Evolutionary conservation across 2,113 vertebrate species (phyloP).

Genomic region (Platichthys flesus): DNA sequence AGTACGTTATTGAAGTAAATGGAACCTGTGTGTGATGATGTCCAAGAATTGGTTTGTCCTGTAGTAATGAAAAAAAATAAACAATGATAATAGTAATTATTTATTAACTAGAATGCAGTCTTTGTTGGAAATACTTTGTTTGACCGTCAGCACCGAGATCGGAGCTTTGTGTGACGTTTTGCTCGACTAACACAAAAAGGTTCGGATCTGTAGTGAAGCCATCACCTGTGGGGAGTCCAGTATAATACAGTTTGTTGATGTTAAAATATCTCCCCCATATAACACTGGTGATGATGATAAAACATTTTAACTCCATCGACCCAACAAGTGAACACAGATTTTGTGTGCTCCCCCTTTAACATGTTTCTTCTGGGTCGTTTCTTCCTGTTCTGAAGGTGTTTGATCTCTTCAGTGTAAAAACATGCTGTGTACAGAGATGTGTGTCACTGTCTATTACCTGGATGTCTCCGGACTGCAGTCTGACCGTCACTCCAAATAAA

Average conservation of each 20-base stretch:
- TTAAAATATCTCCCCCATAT: conserved; percentile 25
- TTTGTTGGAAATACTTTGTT: conserved; percentile 67
- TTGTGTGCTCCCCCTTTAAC: conserved; percentile 56
- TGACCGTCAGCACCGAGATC: conserved; percentile 43
- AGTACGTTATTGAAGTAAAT: conserved; percentile 78
- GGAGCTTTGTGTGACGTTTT: conserved; percentile 42
- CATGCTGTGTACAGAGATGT: conserved; percentile 75
- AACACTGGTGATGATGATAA: conserved; percentile 23
- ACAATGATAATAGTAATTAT: conserved; percentile 41
- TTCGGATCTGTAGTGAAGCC: conserved; percentile 48
- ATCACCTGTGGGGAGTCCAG: conserved; percentile 23
- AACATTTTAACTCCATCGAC: conserved; percentile 23
- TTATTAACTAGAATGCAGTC: conserved; percentile 63
- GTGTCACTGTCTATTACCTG: conserved; percentile 77
- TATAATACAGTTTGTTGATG: conserved; percentile 61
- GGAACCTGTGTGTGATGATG: conserved; percentile 78
- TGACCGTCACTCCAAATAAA: conserved; percentile 76
- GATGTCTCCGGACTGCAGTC: conserved; percentile 81
- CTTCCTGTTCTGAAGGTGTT: conserved; percentile 63
- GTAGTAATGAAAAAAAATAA: conserved; percentile 55
- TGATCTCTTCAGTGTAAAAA: conserved; percentile 76
- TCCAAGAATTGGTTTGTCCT: conserved; percentile 79
- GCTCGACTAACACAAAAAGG: conserved; percentile 44
- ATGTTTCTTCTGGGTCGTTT: conserved; percentile 45
- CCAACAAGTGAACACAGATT: conserved; percentile 45